These are phyloP conservation scores for Phalacrocorax aristotelis DNA, from an alignment of 2,113 vertebrate species.

Conservation along the genomic window DNA sequence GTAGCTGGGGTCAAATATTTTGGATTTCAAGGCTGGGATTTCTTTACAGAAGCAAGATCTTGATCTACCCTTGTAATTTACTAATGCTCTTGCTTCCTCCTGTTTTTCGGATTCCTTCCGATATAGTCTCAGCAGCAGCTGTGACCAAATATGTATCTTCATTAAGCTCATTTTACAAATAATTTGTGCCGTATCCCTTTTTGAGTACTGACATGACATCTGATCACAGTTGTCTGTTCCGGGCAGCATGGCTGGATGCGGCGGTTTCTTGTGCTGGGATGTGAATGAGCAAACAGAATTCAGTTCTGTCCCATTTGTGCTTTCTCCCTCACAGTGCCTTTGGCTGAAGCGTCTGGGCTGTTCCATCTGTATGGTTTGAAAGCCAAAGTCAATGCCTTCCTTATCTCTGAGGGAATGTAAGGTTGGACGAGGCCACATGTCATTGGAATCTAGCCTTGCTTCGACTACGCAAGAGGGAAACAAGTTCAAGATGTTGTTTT, in stretches of 20 bases:
- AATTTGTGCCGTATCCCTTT: neutral
- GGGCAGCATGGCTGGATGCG: neutral
- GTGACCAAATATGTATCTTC: neutral
- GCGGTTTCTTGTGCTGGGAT: neutral
- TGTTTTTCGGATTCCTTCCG: neutral
- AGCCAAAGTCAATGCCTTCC: neutral
- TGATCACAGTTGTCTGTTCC: neutral
- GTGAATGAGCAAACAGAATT: neutral
- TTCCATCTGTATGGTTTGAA: neutral
- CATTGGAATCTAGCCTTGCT: neutral
- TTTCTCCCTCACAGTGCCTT: neutral
- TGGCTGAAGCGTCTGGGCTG: neutral
- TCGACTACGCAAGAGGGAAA: neutral
- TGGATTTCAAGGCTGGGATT: neutral
- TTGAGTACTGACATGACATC: neutral
- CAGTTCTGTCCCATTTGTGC: neutral
- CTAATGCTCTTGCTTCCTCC: neutral
- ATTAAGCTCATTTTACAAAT: neutral
- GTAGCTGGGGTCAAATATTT: neutral
- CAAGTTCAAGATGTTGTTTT: neutral
- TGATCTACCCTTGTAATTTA: neutral
- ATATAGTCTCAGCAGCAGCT: slow-evolving; percentile 3
- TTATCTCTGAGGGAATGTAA: neutral
- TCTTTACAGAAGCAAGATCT: neutral
- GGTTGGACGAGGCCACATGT: neutral